Percentiles rank a stretch among this genome's conserved stretches.
These are phyloP conservation scores for Misgurnus anguillicaudatus DNA, from an alignment of 2,113 vertebrate genomes.

Conservation along the genomic window DNA sequence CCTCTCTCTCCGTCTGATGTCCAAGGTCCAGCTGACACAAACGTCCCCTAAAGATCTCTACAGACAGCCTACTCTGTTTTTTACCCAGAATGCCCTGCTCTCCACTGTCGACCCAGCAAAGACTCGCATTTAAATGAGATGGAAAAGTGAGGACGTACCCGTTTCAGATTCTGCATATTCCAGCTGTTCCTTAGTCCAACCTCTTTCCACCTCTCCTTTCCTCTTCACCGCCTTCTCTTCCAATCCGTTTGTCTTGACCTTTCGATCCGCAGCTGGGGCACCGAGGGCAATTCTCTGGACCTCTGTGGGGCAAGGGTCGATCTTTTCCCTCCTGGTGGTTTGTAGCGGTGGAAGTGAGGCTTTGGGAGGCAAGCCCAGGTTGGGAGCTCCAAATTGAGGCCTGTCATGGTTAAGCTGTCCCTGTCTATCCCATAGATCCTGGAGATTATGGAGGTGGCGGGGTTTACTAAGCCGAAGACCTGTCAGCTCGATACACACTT, in stretches of 20 bases:
- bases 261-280: constrained; percentile 59
- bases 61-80: not conserved
- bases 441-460: constrained; percentile 84
- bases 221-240: constrained; percentile 85
- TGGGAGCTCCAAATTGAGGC: not conserved
- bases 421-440: constrained; percentile 87
- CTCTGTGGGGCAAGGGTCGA: constrained; percentile 60
- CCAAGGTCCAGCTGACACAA: not conserved
- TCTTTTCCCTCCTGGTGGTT: constrained; percentile 80
- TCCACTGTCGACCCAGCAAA: not conserved
- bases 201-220: constrained; percentile 88
- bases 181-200: constrained; percentile 87
- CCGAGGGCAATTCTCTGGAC: constrained; percentile 72
- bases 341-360: constrained; percentile 23
- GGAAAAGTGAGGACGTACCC: constrained; percentile 74
- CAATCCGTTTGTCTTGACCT: constrained; percentile 75
- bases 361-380: constrained; percentile 17
- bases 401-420: constrained; percentile 56
- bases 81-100: not conserved
- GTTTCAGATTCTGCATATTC: constrained; percentile 81
- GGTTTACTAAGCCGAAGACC: constrained; percentile 96
- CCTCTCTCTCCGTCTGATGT: not conserved
- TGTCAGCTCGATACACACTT: constrained; percentile 98
- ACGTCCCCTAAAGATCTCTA: not conserved
- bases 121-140: constrained; percentile 3